A percentile compares a stretch with the other conserved stretches of the same genome.
These are phyloP conservation scores for Ophthalmolycus amberensis DNA, from an alignment of 2,113 vertebrate species.

Conservation along the genomic window DNA sequence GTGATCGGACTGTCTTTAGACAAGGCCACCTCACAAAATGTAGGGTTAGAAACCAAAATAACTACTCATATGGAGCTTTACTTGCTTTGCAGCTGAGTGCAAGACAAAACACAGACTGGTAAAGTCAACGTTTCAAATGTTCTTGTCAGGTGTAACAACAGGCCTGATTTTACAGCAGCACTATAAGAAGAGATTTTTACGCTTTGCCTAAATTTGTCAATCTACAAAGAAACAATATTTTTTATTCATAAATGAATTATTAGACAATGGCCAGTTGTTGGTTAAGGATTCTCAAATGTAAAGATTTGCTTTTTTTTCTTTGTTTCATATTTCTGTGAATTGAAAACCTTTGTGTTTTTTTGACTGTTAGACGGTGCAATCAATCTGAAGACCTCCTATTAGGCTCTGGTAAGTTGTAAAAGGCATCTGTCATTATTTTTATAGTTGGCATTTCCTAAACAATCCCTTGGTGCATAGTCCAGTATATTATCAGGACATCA, in stretches of 20 bases:
- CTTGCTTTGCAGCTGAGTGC: background rate
- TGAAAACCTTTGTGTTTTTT: background rate
- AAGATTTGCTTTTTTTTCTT: background rate
- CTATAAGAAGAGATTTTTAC: background rate
- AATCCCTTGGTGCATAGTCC: background rate
- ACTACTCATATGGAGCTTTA: background rate
- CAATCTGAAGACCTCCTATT: background rate
- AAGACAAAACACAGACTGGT: background rate
- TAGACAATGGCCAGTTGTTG: background rate
- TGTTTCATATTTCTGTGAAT: background rate
- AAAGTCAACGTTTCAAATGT: background rate
- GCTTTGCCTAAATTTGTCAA: background rate
- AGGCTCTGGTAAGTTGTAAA: background rate
- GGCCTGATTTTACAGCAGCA: background rate
- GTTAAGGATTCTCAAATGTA: background rate
- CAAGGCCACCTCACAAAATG: conserved; percentile 1
- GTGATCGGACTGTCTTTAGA: background rate
- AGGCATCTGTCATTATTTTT: conserved; percentile 7
- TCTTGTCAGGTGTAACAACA: background rate
- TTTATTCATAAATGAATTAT: background rate
- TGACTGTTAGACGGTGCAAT: background rate
- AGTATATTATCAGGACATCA: background rate
- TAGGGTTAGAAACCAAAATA: background rate
- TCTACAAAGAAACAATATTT: background rate
- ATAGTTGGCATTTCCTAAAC: background rate